Evolutionary conservation across 2,888 invertebrate genomes (phyloP).

Genomic region (Dicranocentrus wangi): DNA sequence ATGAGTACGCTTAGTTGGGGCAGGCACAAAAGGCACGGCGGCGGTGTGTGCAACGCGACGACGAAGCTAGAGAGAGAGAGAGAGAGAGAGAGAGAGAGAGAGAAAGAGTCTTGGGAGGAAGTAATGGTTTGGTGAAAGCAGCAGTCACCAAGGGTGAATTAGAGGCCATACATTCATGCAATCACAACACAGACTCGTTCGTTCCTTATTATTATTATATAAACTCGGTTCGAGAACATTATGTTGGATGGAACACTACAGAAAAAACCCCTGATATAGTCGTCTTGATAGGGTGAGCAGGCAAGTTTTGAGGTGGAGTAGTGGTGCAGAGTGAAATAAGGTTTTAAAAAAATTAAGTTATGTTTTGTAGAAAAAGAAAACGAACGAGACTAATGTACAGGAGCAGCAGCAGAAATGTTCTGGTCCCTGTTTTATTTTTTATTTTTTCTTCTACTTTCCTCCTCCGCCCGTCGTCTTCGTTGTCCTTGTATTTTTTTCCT

Average conservation of each 20-base stretch:
- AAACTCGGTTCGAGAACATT: neutral
- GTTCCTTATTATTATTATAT: neutral
- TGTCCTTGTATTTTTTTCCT: slow-evolving; percentile 5
- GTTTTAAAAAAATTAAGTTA: too few relatives aligned
- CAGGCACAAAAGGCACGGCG: slow-evolving; percentile 1
- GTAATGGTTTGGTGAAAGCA: slow-evolving; percentile 63
- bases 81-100: too few relatives aligned
- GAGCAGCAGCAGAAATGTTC: too few relatives aligned
- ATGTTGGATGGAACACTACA: too few relatives aligned
- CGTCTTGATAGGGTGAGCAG: too few relatives aligned
- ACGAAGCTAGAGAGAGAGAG: too few relatives aligned
- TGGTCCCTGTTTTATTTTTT: neutral
- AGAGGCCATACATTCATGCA: slow-evolving; percentile 59
- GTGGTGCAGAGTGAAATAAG: too few relatives aligned
- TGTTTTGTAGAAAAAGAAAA: too few relatives aligned
- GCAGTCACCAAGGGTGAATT: slow-evolving; percentile 61
- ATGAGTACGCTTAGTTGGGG: slow-evolving; percentile 53
- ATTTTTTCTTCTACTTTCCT: neutral
- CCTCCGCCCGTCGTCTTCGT: neutral
- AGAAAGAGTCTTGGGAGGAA: slow-evolving; percentile 8
- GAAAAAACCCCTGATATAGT: too few relatives aligned
- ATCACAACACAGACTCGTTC: slow-evolving; percentile 52
- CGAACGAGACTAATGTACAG: too few relatives aligned
- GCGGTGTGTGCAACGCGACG: neutral
- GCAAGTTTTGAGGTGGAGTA: too few relatives aligned